Percentiles rank a stretch among this genome's conserved stretches.
These are phyloP conservation scores for Campoletis raptor DNA, from an alignment of 2,888 invertebrate species.

Conservation along the genomic window DNA sequence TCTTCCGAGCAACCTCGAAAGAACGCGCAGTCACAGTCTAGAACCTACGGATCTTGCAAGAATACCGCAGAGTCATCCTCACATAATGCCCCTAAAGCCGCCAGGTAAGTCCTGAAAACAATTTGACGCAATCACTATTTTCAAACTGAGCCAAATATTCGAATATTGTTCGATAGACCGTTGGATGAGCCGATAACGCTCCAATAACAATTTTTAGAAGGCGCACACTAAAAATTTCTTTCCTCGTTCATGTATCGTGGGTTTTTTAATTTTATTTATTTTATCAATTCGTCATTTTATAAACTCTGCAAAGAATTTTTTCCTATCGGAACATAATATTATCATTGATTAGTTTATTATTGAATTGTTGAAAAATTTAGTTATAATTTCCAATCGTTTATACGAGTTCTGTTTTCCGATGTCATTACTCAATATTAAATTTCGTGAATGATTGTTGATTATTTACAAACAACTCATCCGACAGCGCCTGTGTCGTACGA, in stretches of 20 bases:
- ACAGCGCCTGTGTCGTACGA: too few species aligned
- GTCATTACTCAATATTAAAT: too few species aligned
- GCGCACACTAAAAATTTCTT: neutral
- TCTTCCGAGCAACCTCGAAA: constrained; percentile 97
- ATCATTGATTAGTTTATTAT: too few species aligned
- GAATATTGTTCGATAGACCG: neutral
- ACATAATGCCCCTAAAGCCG: constrained; percentile 84
- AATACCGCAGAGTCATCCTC: constrained; percentile 82
- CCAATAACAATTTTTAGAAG: neutral
- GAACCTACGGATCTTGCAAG: constrained; percentile 84
- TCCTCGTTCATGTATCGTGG: too few species aligned
- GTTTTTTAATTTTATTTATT: neutral
- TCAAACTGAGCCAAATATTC: neutral
- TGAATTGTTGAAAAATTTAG: neutral
- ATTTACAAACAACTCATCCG: too few species aligned
- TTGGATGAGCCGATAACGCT: neutral
- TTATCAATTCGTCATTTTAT: neutral
- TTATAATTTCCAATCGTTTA: too few species aligned
- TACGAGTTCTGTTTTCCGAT: too few species aligned
- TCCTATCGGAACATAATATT: too few species aligned
- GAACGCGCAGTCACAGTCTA: constrained; percentile 86
- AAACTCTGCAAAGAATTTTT: neutral
- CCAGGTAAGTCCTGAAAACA: constrained; percentile 81
- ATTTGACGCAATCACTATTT: neutral
- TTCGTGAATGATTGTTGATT: too few species aligned